Base-by-base conservation (phyloP, 2,797 vertebrate species). In the Gouania willdenowi region DNA sequence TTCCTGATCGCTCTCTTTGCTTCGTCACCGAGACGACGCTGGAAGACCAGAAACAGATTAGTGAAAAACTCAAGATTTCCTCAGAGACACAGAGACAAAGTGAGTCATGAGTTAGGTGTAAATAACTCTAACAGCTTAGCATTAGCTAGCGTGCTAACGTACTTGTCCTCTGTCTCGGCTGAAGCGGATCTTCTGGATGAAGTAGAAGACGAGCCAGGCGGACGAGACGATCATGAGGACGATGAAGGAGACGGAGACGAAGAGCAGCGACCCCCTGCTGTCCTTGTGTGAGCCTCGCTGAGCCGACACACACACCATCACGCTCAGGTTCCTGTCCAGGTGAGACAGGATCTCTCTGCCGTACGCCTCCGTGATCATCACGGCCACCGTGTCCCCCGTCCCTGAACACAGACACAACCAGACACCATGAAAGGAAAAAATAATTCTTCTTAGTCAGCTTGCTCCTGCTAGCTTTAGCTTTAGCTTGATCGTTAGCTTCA, bases 201-300 rank as follows among this genome's bases (percentile, higher is more conserved):
- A 98, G 88, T 98, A 98, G 87, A 98, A 97, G 82, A 98, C 92
- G 67, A 98, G 91, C 96, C 96, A 98, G 0, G 95, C 93, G 1
- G 94, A 95, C 18, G 94, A 97, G 83, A 98, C 95, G 52, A 98
- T 93, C 93, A 98, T 95, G 72, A 98, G 87, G 50, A 97, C 93
- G 37, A 98, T 95, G 80, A 98, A 98, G 66, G 94, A 98, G 85
- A 98, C 92, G 40, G 96, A 95, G 63, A 98, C 94, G 22, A 98
- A 98, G 71, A 98, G 92, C 41, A 98, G 83, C 3, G 96, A 98
- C 40, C 93, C 91, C 2, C 94, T 90, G 71, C 92, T 89, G 86
- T 89, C 93, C 72, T 93, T 96, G 5, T 81, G 82, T 2, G 87
- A 83, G 46, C 89, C 87, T 6, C 91, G 92, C 4, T 88, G 85